Evolutionary conservation across 2,113 vertebrate species (phyloP).

Genomic region (Passer domesticus): DNA sequence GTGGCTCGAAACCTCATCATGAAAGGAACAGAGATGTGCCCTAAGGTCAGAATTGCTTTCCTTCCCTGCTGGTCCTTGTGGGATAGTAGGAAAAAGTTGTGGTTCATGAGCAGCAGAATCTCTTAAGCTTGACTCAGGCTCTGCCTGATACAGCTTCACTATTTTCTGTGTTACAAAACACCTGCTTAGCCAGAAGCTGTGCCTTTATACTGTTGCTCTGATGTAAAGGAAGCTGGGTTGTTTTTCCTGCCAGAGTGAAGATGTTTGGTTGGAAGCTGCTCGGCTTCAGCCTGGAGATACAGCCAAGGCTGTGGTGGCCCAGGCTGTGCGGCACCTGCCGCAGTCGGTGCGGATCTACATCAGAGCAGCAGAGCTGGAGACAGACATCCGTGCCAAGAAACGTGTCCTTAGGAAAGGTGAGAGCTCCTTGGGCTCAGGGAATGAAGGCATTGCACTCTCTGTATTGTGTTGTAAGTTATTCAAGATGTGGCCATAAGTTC

Average conservation of each 20-base stretch:
- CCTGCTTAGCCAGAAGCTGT: not conserved
- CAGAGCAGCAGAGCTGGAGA: constrained; percentile 95
- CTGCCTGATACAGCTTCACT: not conserved
- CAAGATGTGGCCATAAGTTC: not conserved
- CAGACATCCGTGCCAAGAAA: constrained; percentile 94
- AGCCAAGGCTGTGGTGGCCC: constrained; percentile 95
- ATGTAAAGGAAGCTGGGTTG: not conserved
- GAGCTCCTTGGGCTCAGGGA: not conserved
- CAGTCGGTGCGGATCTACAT: constrained; percentile 97
- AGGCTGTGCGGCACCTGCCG: constrained; percentile 93
- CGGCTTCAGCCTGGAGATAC: constrained; percentile 95
- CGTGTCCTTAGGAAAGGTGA: constrained; percentile 94
- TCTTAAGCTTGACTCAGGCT: not conserved
- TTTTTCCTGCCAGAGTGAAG: constrained; percentile 86
- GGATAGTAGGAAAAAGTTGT: not conserved
- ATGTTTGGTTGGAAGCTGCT: constrained; percentile 97
- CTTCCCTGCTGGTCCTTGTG: not conserved
- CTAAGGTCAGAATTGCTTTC: constrained; percentile 82
- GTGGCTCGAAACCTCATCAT: constrained; percentile 97
- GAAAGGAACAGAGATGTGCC: constrained; percentile 99
- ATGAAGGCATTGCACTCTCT: not conserved
- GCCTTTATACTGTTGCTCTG: not conserved
- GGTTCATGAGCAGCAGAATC: not conserved
- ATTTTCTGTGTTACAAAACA: not conserved
- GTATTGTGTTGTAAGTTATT: not conserved